These are phyloP conservation scores for Alectoris magna DNA, from an alignment of 2,797 vertebrate genomes.

Conservation along the genomic window DNA sequence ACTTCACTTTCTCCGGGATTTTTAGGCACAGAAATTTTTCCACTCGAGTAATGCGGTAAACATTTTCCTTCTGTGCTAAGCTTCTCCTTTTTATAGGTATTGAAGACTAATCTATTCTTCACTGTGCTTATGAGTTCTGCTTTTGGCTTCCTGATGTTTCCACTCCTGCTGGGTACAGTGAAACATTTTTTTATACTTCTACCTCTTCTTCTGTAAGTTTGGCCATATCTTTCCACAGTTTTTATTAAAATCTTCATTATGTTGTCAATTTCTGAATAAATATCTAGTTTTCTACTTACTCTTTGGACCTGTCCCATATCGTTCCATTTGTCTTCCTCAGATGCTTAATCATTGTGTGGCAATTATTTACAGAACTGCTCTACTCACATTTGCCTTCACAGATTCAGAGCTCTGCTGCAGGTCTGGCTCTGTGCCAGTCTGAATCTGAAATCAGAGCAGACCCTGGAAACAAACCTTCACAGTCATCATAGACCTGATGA, in stretches of 20 bases:
- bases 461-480: neutral
- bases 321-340: neutral
- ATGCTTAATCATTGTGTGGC: neutral
- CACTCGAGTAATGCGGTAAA: neutral
- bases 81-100: neutral
- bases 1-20: neutral
- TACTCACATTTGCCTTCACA: neutral
- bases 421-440: neutral
- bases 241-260: neutral
- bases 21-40: neutral
- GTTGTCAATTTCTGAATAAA: neutral
- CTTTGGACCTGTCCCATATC: neutral
- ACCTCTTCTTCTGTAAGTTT: neutral
- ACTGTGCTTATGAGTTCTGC: neutral
- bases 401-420: neutral
- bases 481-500: neutral
- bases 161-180: neutral
- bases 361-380: neutral
- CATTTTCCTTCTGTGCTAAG: neutral
- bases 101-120: neutral
- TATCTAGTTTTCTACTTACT: neutral
- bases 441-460: neutral
- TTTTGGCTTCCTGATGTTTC: conserved; percentile 5
- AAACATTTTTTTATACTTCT: neutral
- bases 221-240: neutral